Conservation (phyloP, 2,888 invertebrate genomes). For the Bedellia somnulentella region DNA sequence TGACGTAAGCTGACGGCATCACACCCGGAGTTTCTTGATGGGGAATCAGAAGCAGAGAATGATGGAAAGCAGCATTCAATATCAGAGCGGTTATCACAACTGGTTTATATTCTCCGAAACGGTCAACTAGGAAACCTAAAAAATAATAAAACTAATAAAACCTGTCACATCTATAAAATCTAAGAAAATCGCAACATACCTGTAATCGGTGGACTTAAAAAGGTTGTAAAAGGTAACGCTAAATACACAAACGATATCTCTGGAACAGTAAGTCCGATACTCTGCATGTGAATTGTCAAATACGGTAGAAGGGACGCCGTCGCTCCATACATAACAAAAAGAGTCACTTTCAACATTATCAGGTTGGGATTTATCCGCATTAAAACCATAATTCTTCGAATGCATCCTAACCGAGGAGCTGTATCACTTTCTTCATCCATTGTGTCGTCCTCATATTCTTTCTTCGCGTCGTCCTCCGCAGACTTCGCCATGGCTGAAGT, state of each 20-base stretch:
- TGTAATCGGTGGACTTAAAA: conserved; percentile 82
- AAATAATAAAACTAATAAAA: conserved; percentile 11
- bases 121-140: conserved; percentile 81
- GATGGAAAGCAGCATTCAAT: conserved; percentile 77
- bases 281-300: conserved; percentile 88
- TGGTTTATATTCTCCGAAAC: conserved; percentile 82
- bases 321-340: conserved; percentile 84
- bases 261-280: conserved; percentile 81
- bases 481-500: conserved; percentile 30
- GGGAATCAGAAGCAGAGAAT: conserved; percentile 76
- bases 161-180: neutral
- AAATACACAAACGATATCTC: conserved; percentile 87
- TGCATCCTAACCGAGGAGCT: conserved; percentile 26
- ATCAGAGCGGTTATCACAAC: conserved; percentile 78
- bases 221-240: conserved; percentile 83
- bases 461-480: conserved; percentile 30
- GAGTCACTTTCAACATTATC: conserved; percentile 77
- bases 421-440: conserved; percentile 45
- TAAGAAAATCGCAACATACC: conserved; percentile 46
- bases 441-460: conserved; percentile 45
- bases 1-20: conserved; percentile 74
- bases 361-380: conserved; percentile 74
- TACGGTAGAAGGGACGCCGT: conserved; percentile 84
- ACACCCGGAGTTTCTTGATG: conserved; percentile 77
- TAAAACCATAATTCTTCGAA: conserved; percentile 44